phyloP scores from a whole-genome alignment of 37 sponge, comb jelly and placozoan species.

The Axinella damicornis region DNA sequence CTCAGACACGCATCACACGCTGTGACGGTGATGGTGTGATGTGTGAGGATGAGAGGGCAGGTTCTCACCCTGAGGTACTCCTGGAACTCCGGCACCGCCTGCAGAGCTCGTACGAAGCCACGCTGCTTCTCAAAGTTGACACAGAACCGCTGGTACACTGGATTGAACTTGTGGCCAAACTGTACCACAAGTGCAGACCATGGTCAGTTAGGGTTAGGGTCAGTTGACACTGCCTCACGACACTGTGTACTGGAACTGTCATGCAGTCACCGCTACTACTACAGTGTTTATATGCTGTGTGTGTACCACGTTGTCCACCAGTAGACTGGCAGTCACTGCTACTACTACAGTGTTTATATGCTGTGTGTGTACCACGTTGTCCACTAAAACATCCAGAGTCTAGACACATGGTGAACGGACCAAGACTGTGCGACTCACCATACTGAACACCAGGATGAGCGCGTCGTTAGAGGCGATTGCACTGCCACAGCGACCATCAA shows the following conservation, averaged over 20 bases:
- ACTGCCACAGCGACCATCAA: constrained; percentile 18
- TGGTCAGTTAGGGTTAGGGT: no score
- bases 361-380: no score
- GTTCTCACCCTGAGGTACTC: constrained; percentile 28
- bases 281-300: no score
- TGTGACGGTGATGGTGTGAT: background rate
- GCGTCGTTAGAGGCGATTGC: constrained; percentile 33
- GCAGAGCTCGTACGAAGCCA: constrained; percentile 40
- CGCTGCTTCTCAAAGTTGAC: constrained; percentile 62
- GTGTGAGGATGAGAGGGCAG: background rate
- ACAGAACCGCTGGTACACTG: constrained; percentile 68
- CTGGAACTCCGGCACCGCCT: constrained; percentile 31
- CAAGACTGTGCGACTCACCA: constrained; percentile 21
- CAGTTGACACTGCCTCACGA: no score
- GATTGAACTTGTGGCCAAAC: constrained; percentile 76
- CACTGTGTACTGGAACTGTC: no score
- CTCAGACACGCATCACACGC: no score
- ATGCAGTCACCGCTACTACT: no score
- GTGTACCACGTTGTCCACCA: no score
- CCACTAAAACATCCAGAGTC: no score
- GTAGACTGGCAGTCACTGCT: no score
- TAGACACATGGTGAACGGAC: no score
- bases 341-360: no score
- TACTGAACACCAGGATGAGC: constrained; percentile 54
- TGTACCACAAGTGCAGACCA: background rate